Evolutionary conservation across 2,113 vertebrate genomes (phyloP).

Genomic region (Brachionichthys hirsutus): DNA sequence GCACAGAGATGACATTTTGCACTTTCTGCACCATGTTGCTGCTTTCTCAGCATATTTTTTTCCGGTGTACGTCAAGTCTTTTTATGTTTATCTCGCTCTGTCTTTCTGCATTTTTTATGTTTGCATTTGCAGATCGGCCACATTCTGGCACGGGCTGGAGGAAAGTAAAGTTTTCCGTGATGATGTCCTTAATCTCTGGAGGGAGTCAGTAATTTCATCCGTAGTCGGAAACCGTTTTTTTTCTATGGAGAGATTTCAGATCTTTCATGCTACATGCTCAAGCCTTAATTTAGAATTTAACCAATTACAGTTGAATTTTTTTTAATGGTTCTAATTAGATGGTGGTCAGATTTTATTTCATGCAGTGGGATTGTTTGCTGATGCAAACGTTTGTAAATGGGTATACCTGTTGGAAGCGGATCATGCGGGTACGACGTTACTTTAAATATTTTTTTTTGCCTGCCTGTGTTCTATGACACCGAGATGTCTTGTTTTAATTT

Average conservation of each 20-base stretch:
- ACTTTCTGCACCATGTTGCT: conserved; percentile 16
- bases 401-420: background rate
- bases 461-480: background rate
- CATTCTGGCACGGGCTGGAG: conserved; percentile 3
- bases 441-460: conserved; percentile 3
- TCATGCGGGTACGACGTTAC: conserved; percentile 2
- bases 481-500: background rate
- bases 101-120: conserved; percentile 1
- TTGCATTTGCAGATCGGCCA: conserved; percentile 17
- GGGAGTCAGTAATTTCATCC: conserved; percentile 16
- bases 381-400: conserved; percentile 19
- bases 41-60: conserved; percentile 25
- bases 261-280: conserved; percentile 7
- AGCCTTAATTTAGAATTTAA: conserved; percentile 39
- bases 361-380: conserved; percentile 5
- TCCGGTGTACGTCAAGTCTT: conserved; percentile 14
- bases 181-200: conserved; percentile 12
- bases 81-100: conserved; percentile 37
- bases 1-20: conserved; percentile 25
- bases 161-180: background rate
- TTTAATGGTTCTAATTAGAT: conserved; percentile 6
- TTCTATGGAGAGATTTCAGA: background rate
- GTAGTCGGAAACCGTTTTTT: background rate
- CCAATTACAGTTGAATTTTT: conserved; percentile 20
- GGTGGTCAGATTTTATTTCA: conserved; percentile 20